A percentile compares a stretch with the other conserved stretches of the same genome.
Evolutionary conservation across 2,888 invertebrate species (phyloP).

Genomic region (Megamerina dolium): DNA sequence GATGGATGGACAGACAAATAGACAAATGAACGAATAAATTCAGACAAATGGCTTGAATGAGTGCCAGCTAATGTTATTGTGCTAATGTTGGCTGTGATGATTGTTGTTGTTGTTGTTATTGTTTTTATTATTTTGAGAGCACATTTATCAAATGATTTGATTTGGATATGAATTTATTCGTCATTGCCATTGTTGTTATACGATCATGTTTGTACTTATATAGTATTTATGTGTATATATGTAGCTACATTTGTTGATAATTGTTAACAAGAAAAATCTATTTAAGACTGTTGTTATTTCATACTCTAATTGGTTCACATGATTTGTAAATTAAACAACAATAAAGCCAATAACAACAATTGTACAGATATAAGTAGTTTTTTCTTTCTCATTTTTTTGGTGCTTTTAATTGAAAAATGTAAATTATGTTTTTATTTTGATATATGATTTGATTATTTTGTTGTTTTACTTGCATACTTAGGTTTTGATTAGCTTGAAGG

Average conservation of each 20-base stretch:
- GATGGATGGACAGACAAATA: not conserved
- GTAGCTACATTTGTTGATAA: not conserved
- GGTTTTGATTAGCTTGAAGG: too few relatives aligned
- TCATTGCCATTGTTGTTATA: constrained; percentile 5
- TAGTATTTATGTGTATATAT: not conserved
- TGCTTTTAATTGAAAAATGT: too few relatives aligned
- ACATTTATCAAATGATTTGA: constrained; percentile 43
- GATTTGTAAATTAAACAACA: constrained; percentile 47
- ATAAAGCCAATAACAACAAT: too few relatives aligned
- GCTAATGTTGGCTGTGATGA: not conserved
- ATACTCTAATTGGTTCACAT: constrained; percentile 29
- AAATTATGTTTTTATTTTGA: too few relatives aligned
- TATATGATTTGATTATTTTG: too few relatives aligned
- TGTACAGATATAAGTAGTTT: too few relatives aligned
- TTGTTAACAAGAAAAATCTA: constrained; percentile 17
- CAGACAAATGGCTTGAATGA: too few relatives aligned
- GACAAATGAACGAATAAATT: constrained; percentile 1
- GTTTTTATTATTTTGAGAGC: constrained; percentile 3
- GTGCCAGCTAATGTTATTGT: not conserved
- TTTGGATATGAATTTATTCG: constrained; percentile 29
- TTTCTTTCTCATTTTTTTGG: too few relatives aligned
- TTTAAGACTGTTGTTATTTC: constrained; percentile 20
- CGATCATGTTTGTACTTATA: not conserved
- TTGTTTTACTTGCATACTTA: too few relatives aligned
- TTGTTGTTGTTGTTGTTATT: not conserved